Evolutionary conservation across 2,797 vertebrate genomes (phyloP), one percentile per base, ranked within the genome.

Genomic region (Gouania willdenowi): DNA sequence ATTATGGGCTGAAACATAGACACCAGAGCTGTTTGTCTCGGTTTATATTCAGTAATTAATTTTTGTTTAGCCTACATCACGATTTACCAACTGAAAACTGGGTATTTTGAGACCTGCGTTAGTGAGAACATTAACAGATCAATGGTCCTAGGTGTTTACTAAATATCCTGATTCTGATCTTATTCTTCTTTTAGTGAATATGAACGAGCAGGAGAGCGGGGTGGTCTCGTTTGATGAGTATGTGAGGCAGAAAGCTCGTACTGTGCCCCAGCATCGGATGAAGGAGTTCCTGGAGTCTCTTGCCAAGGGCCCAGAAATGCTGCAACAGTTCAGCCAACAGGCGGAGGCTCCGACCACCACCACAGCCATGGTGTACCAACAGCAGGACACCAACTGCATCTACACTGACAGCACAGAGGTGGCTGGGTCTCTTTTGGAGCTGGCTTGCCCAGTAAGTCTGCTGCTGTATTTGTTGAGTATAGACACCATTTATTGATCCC

Each of bases 251-350:
- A 99, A 97, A 85, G 97, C 96, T 0, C 92, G 97, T 71, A 92
- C 92, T 1, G 91, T 99, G 50, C 97, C 97, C 4, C 97, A 99
- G 75, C 96, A 99, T 88, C 92, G 94, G 80, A 99, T 99, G 97
- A 99, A 99, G 87, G 97, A 98, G 83, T 99, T 99, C 76, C 85
- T 99, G 78, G 97, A 99, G 78, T 99, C 96, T 9, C 83, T 99
- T 43, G 88, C 95, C 72, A 92, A 98, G 75, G 95, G 95, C 36
- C 91, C 94, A 0, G 96, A 98, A 85, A 93, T 93, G 53, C 87
- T 99, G 54, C 97, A 98, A 81, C 95, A 98, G 75, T 98, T 98
- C 70, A 84, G 72, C 62, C 95, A 97, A 75, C 94, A 95, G 75
- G 83, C 66, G 37, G 83, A 66, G 8, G 68, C 69, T 9, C 71